A percentile compares a stretch with the other conserved stretches of the same genome.
Evolutionary conservation across 2,113 vertebrate species (phyloP).

Genomic region (Microtus montanus): DNA sequence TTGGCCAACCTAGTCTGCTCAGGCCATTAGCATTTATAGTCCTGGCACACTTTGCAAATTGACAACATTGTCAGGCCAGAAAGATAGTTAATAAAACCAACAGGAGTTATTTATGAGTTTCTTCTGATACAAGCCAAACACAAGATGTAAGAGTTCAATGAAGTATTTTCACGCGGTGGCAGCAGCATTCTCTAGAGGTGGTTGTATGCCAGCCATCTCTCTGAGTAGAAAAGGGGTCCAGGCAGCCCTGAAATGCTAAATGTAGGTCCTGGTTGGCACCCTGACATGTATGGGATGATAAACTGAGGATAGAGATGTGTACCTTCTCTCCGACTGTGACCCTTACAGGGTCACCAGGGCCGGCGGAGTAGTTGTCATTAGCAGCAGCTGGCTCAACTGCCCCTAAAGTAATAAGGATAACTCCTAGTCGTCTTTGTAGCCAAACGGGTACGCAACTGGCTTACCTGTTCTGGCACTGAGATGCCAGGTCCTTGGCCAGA

Average conservation of each 20-base stretch:
- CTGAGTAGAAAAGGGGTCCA: not conserved
- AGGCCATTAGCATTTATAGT: constrained; percentile 47
- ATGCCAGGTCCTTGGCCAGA: not conserved
- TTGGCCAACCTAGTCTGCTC: constrained; percentile 49
- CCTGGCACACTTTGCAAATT: constrained; percentile 28
- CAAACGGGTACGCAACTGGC: not conserved
- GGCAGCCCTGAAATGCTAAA: not conserved
- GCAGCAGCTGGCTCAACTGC: not conserved
- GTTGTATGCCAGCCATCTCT: constrained; percentile 13
- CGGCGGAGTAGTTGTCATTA: too few relatives aligned
- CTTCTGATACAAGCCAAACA: constrained; percentile 59
- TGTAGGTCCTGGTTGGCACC: not conserved
- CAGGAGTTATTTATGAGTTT: constrained; percentile 62
- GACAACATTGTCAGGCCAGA: constrained; percentile 37
- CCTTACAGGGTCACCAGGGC: not conserved
- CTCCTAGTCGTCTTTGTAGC: too few relatives aligned
- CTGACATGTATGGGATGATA: not conserved
- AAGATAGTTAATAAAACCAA: constrained; percentile 55
- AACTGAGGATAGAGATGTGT: not conserved
- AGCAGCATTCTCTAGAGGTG: constrained; percentile 24
- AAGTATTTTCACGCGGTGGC: not conserved
- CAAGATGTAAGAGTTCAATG: constrained; percentile 21
- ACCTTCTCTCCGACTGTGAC: not conserved
- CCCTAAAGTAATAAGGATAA: not conserved
- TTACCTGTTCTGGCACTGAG: not conserved